Evolutionary conservation across 2,888 invertebrate genomes (phyloP).

Genomic region (Melanargia galathea): DNA sequence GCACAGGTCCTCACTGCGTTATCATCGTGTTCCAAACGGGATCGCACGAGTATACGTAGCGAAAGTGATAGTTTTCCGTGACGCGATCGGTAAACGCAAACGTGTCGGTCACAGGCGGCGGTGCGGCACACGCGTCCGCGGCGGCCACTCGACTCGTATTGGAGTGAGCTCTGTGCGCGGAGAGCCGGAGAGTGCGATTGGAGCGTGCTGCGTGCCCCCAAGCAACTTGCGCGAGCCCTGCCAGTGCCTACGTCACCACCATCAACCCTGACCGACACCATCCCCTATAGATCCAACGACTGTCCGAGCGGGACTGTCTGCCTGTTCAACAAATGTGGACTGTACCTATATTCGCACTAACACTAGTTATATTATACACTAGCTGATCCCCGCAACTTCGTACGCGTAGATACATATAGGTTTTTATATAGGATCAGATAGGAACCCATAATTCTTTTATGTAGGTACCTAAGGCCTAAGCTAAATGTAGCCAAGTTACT

Average conservation of each 20-base stretch:
- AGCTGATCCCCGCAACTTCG: no score
- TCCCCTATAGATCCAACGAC: slow-evolving; percentile 16
- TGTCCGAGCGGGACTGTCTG: neutral
- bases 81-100: slow-evolving; percentile 48
- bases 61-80: slow-evolving; percentile 68
- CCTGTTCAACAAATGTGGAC: neutral
- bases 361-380: no score
- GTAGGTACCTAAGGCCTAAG: no score
- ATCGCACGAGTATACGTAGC: slow-evolving; percentile 54
- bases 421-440: no score
- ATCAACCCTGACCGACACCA: slow-evolving; percentile 28
- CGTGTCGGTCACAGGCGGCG: slow-evolving; percentile 48
- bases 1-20: slow-evolving; percentile 64
- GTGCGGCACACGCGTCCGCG: slow-evolving; percentile 63
- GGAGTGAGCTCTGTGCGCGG: slow-evolving; percentile 26
- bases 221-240: slow-evolving; percentile 32
- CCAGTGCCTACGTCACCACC: slow-evolving; percentile 36
- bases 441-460: no score
- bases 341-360: neutral
- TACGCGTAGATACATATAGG: no score
- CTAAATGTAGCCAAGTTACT: no score
- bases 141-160: slow-evolving; percentile 55
- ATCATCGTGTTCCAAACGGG: slow-evolving; percentile 61
- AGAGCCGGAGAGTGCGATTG: slow-evolving; percentile 29
- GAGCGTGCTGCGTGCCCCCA: slow-evolving; percentile 30